Percentiles rank a stretch among this genome's conserved stretches.
Evolutionary conservation across 2,113 vertebrate genomes (phyloP).

Genomic region (Charina bottae): DNA sequence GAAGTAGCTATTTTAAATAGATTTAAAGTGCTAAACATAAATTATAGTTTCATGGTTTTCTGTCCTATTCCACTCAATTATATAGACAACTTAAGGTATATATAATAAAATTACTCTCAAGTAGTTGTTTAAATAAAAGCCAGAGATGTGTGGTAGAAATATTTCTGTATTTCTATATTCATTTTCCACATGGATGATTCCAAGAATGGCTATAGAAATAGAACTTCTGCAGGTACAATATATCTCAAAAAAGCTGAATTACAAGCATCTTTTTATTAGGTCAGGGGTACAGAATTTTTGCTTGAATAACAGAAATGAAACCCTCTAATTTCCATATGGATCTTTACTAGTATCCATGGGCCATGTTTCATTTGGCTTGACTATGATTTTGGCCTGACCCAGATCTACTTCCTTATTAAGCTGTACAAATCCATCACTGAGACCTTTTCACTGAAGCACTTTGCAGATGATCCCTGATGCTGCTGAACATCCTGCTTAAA

Average conservation of each 20-base stretch:
- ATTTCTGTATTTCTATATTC: conserved; percentile 26
- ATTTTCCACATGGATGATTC: conserved; percentile 28
- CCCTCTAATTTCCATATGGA: not conserved
- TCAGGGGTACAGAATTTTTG: not conserved
- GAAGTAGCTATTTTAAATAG: conserved; percentile 8
- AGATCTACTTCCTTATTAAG: not conserved
- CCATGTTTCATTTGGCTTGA: conserved; percentile 6
- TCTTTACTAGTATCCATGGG: not conserved
- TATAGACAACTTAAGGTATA: not conserved
- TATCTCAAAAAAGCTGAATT: conserved; percentile 1
- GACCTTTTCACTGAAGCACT: not conserved
- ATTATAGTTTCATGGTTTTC: conserved; percentile 16
- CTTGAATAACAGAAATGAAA: not conserved
- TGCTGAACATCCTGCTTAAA: not conserved
- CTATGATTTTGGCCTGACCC: not conserved
- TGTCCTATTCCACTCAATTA: not conserved
- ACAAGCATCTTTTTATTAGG: conserved; percentile 21
- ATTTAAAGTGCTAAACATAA: conserved; percentile 18
- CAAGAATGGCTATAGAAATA: conserved; percentile 12
- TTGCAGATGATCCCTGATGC: not conserved
- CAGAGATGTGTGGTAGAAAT: conserved; percentile 5
- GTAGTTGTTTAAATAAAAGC: conserved; percentile 34
- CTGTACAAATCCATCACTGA: not conserved
- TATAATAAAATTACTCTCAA: conserved; percentile 27
- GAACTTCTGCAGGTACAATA: conserved; percentile 1